A percentile compares a stretch with the other conserved stretches of the same genome.
Conservation (phyloP, 1,140 invertebrate species). For the Eupeodes corollae region DNA sequence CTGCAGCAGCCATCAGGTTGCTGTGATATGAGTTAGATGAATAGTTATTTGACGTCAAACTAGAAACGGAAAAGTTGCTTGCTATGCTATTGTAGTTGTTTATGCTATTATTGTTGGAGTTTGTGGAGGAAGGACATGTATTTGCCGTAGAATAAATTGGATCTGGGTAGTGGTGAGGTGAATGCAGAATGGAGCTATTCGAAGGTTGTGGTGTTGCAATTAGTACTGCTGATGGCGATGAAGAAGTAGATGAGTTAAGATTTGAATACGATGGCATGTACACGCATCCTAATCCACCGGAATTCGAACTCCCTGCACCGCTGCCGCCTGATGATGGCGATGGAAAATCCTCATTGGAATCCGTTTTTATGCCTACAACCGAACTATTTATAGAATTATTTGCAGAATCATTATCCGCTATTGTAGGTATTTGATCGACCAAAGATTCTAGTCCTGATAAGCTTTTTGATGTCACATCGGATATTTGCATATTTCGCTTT, state of each 20-base stretch:
- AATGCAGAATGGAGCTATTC: background rate
- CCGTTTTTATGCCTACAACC: background rate
- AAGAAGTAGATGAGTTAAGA: background rate
- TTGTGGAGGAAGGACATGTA: constrained; percentile 8
- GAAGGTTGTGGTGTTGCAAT: background rate
- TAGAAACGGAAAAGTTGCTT: constrained; percentile 6
- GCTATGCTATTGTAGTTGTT: constrained; percentile 16
- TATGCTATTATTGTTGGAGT: constrained; percentile 25
- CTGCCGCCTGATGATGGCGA: constrained; percentile 15
- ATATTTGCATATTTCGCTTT: constrained; percentile 13
- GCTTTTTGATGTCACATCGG: constrained; percentile 75
- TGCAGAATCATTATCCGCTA: constrained; percentile 46
- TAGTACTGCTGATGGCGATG: constrained; percentile 5
- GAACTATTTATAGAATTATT: background rate
- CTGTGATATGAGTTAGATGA: background rate
- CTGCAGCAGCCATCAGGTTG: background rate
- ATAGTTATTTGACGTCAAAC: constrained; percentile 7
- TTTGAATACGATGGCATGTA: constrained; percentile 8
- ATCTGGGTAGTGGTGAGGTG: background rate
- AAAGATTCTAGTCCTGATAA: constrained; percentile 79
- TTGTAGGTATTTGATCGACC: constrained; percentile 82
- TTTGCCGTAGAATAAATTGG: constrained; percentile 5
- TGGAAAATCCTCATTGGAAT: constrained; percentile 11
- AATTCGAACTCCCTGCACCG: constrained; percentile 20
- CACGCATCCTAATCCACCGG: constrained; percentile 18